Conservation (phyloP, 1,140 invertebrate species). For the Leguminivora glycinivorella region DNA sequence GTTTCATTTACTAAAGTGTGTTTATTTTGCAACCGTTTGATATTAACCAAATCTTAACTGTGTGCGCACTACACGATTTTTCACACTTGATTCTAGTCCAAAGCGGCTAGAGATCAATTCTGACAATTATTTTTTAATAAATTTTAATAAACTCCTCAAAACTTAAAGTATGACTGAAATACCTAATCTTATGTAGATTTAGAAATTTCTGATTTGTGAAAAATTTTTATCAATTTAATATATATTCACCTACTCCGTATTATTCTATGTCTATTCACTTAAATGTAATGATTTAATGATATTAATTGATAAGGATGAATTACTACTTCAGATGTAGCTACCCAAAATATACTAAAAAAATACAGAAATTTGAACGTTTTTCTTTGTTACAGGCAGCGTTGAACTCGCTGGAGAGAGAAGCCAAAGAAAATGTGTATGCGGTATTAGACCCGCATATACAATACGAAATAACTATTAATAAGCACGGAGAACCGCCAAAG, state of each 20-base stretch:
- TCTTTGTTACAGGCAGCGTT: constrained; percentile 61
- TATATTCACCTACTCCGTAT: too few relatives aligned
- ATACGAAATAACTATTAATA: constrained; percentile 78
- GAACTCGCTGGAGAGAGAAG: constrained; percentile 70
- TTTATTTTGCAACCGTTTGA: constrained; percentile 33
- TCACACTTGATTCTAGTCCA: background rate
- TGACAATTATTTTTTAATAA: too few relatives aligned
- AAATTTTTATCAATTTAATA: too few relatives aligned
- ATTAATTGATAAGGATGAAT: background rate
- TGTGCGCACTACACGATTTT: constrained; percentile 20
- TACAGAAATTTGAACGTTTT: constrained; percentile 19
- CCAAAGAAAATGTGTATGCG: constrained; percentile 79
- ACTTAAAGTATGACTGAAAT: too few relatives aligned
- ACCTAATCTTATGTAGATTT: too few relatives aligned
- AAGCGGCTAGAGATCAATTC: too few relatives aligned
- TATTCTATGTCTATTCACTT: too few relatives aligned
- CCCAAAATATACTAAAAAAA: background rate
- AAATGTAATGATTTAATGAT: too few relatives aligned
- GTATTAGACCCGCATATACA: constrained; percentile 77
- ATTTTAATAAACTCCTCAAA: too few relatives aligned
- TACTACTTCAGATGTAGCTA: background rate
- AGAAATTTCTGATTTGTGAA: too few relatives aligned
- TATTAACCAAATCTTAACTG: constrained; percentile 28
- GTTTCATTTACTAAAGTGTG: constrained; percentile 52
- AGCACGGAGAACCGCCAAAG: constrained; percentile 75